Evolutionary conservation across 2,797 vertebrate genomes (phyloP), one percentile per base, ranked within the genome.

Genomic region (Acanthiza pusilla): DNA sequence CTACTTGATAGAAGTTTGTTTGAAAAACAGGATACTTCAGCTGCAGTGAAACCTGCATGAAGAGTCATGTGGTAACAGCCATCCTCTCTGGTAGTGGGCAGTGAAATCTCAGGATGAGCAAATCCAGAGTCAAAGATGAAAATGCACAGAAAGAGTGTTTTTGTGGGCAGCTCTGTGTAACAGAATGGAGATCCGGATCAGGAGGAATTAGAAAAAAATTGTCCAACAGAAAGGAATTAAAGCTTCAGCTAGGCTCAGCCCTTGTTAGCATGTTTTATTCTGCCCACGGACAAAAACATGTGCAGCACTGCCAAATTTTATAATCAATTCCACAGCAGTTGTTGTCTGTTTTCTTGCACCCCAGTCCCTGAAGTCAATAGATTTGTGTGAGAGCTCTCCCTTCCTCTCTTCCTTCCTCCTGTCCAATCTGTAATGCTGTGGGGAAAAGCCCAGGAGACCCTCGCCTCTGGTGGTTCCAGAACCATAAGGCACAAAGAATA

Each of bases 1-100:
- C 95, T 94, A 91, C 95, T 95, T 94, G 88, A 91, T 93, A 96
- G 96, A 94, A 93, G 88, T 96, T 96, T 95, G 95, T 96, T 96
- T 97, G 95, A 95, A 96, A 96, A 96, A 96, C 94, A 95, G 88
- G 53, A 63, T 79, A 86, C n/a, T 91, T 85, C 0, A 3, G 61
- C 80, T 94, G 65, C 76, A 74, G 76, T 73, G 77, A 94, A 96
- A 94, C 83, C 83, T 91, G 77, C 85, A 34, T 17, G 38, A 89
- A 80, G 38, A 94, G 27, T 71, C 74, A 43, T 3, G 3, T 68
- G 78, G 13, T 63, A 93, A 70, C 11, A 85, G 83, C 22, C 50
- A 57, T 85, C 53, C 54, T 54, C 60, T 84, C 43, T 48, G 48
- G 47, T 11, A 78, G 53, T 0, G 1, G 90, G 38, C 83, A 95